A percentile compares a stretch with the other conserved stretches of the same genome.
Evolutionary conservation across 2,797 vertebrate species (phyloP).

Genomic region (Pangasius sanitwongsei): DNA sequence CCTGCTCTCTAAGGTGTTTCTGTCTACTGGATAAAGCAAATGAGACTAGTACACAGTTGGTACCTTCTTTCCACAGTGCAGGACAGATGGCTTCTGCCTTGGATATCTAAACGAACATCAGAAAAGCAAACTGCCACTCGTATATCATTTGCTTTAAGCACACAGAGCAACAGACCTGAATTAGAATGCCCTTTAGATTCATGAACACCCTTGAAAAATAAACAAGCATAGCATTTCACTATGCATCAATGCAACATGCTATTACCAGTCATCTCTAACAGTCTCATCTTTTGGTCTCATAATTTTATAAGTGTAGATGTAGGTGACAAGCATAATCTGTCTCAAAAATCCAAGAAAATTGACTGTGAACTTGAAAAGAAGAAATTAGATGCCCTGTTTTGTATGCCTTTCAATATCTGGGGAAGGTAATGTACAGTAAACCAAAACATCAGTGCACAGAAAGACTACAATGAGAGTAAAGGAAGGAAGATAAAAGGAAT

Average conservation of each 20-base stretch:
- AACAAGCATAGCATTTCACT: slow-evolving; percentile 20
- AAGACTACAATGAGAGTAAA: slow-evolving; percentile 40
- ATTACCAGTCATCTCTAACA: not conserved
- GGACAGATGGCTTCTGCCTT: slow-evolving; percentile 53
- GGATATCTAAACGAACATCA: slow-evolving; percentile 47
- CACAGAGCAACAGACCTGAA: slow-evolving; percentile 33
- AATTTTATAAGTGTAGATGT: not conserved
- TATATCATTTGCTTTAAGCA: slow-evolving; percentile 44
- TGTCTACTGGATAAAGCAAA: slow-evolving; percentile 20
- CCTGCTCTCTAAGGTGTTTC: slow-evolving; percentile 22
- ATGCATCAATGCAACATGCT: not conserved
- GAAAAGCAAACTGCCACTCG: slow-evolving; percentile 34
- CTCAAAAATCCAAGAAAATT: not conserved
- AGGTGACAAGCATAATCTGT: not conserved
- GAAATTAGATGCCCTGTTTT: not conserved
- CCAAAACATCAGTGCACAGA: slow-evolving; percentile 12
- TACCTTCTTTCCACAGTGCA: slow-evolving; percentile 24
- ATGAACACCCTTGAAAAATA: slow-evolving; percentile 23
- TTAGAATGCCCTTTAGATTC: slow-evolving; percentile 23
- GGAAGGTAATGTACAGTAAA: slow-evolving; percentile 26
- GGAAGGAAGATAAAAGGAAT: slow-evolving; percentile 47
- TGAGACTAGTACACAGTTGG: not conserved
- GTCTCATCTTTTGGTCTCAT: not conserved
- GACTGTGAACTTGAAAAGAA: not conserved
- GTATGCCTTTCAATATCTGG: not conserved